Evolutionary conservation across 2,797 vertebrate species (phyloP), one percentile per base, ranked within the genome.

Genomic region (Hipposideros larvatus): DNA sequence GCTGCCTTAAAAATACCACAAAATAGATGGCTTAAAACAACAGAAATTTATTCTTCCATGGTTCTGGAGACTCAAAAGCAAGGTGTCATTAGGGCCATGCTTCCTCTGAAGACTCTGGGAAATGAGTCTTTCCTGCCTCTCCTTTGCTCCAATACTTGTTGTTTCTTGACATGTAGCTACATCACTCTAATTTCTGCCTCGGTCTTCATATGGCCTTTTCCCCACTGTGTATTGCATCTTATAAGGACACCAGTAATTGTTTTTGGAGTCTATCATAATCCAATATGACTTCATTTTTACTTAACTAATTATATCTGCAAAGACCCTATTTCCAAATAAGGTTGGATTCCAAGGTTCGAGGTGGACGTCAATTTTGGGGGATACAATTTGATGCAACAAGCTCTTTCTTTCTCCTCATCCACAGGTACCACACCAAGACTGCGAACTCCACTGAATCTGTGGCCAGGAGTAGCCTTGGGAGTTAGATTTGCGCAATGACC

Each of bases 311-410:
- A 28, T 0, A 61, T 68, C 61, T 55, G 18, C 34, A 61, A 80
- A 80, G 21, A 37, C 5, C 6, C 41, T 89, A 55, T 80, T 91
- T 86, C 66, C 41, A 95, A 87, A 78, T 86, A 31, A 95, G 84
- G 4, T 96, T 28, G 31, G 26, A 37, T 84, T 43, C 48, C 15
- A 86, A 53, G 34, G 6, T 74, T 83, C 8, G 7, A 43, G 21
- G 21, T 82, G 26, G 14, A 28, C 13, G 7, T 43, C 41, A 75
- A n/a, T 68, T 77, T 71, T 11, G 24, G 31, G 21, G 18, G 41
- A 18, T 85, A 83, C 2, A 71, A 41, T 79, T 34, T 15, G 16
- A 24, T 22, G 11, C 71, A 88, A 13, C 16, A 84, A 63, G 34
- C 15, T 43, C 11, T 61, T 82, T 34, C 24, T 79, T 63, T 82